Base-by-base conservation (phyloP, 2,113 vertebrate genomes). In the Alosa alosa region DNA sequence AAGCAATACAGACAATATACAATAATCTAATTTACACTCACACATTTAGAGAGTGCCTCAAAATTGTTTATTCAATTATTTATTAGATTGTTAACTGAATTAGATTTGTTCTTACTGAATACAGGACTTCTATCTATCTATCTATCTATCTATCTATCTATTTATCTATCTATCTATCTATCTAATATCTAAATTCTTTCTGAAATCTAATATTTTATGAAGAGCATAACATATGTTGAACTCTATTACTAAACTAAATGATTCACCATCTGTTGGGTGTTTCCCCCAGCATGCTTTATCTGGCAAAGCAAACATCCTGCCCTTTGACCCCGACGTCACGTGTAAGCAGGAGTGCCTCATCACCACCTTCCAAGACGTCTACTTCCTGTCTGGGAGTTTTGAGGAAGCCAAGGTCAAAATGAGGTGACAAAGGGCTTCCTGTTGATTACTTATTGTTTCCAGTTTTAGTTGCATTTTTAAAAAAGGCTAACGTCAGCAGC, bases 401-500 rank as follows among this genome's bases (percentile, higher is more conserved):
- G 96, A 97, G 92, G 97, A 97, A 87, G 96, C 97, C 90, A 97
- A 97, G 88, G 95, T 95, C 85, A 96, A 95, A 88, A 96, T 97
- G 64, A 72, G 64, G 64, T 97, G 93, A 41, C 64, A 13, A 3
- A 11, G 36, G 0, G 8, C 49, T 22, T 60, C 10, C 52, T 55
- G n/a, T 15, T 31, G 0, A 3, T 31, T 31, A 31, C 25, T 72
- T 36, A 25, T 11, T 72, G 64, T 72, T 72, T 72, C 64, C 64
- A 31, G 25, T 11, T 31, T 60, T 1, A 31, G 31, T 31, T 31
- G 31, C 31, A 31, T 31, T 5, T 60, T 60, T 18, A 0, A 6
- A 3, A 6, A 20, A 4, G 55, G 55, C 4, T 8, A n/a, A 64
- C 2, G 20, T 18, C 20, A n/a, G 57, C 57, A 64, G 31, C 31